Percentiles rank a stretch among this genome's conserved stretches.
These are phyloP conservation scores for Lacerta bilineata DNA, from an alignment of 2,797 vertebrate genomes.

Conservation along the genomic window DNA sequence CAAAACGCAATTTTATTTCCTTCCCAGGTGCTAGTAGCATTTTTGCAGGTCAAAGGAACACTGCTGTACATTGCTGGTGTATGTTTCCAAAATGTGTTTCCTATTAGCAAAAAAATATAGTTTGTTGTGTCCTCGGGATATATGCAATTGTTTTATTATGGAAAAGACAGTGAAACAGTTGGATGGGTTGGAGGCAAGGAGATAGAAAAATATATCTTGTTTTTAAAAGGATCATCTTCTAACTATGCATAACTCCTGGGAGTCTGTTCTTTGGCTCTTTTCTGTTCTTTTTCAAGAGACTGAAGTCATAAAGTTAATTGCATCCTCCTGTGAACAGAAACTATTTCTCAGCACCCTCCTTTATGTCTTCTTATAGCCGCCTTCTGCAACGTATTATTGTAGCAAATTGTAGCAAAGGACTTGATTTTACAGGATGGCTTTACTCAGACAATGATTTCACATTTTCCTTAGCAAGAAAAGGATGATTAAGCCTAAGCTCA, in stretches of 20 bases:
- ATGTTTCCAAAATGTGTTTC: neutral
- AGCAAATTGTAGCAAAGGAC: constrained; percentile 58
- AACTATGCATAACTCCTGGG: constrained; percentile 62
- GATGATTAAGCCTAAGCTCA: neutral
- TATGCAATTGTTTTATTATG: neutral
- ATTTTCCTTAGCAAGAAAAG: constrained; percentile 40
- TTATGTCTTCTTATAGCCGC: constrained; percentile 62
- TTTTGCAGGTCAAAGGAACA: neutral
- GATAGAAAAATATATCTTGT: constrained; percentile 1
- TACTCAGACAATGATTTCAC: neutral
- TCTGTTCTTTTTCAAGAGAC: constrained; percentile 64
- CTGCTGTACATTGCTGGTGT: too few species aligned
- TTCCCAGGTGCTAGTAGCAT: neutral
- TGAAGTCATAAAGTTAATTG: constrained; percentile 72
- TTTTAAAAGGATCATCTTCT: constrained; percentile 45
- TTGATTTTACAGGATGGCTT: constrained; percentile 20
- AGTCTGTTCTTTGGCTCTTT: constrained; percentile 65
- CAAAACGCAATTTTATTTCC: neutral
- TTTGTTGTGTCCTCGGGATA: neutral
- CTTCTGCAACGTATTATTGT: constrained; percentile 69
- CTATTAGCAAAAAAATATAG: neutral
- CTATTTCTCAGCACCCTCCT: constrained; percentile 56
- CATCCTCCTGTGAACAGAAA: constrained; percentile 70
- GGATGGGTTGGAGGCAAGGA: neutral
- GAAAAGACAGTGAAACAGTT: neutral